phyloP scores from a whole-genome alignment of 2,113 vertebrate species.

The Ariopsis seemanni region DNA sequence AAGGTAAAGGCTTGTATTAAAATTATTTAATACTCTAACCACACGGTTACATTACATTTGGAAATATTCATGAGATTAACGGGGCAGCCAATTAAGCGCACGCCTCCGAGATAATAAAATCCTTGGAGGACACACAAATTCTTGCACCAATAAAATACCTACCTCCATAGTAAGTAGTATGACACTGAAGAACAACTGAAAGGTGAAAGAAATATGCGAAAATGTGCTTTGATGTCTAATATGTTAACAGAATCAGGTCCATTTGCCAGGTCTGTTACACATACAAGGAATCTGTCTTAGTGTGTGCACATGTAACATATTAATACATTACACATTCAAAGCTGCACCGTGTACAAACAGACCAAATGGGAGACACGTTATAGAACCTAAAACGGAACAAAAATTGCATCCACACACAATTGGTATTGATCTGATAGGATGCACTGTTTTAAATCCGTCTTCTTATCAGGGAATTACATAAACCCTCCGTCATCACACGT shows the following conservation, averaged over 20 bases:
- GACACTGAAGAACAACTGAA: neutral
- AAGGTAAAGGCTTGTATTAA: neutral
- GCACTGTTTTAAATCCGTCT: slow-evolving; percentile 31
- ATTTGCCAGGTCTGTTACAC: neutral
- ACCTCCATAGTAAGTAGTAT: neutral
- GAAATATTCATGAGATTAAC: neutral
- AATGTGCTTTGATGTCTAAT: neutral
- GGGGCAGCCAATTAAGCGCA: neutral
- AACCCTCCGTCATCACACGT: slow-evolving; percentile 44
- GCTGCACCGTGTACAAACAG: neutral
- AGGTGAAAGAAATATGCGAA: neutral
- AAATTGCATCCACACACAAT: neutral
- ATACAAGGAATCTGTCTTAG: neutral
- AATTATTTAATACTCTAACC: neutral
- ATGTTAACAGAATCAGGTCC: neutral
- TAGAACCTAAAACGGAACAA: neutral
- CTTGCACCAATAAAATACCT: neutral
- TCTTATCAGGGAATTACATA: slow-evolving; percentile 43
- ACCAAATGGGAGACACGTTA: neutral
- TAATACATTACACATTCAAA: neutral
- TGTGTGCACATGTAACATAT: neutral
- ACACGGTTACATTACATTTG: neutral
- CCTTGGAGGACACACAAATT: neutral
- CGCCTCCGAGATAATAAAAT: neutral
- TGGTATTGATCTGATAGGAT: slow-evolving; percentile 32